These are phyloP conservation scores for Piscicola geometra DNA, from an alignment of 2,888 invertebrate genomes.

Conservation along the genomic window DNA sequence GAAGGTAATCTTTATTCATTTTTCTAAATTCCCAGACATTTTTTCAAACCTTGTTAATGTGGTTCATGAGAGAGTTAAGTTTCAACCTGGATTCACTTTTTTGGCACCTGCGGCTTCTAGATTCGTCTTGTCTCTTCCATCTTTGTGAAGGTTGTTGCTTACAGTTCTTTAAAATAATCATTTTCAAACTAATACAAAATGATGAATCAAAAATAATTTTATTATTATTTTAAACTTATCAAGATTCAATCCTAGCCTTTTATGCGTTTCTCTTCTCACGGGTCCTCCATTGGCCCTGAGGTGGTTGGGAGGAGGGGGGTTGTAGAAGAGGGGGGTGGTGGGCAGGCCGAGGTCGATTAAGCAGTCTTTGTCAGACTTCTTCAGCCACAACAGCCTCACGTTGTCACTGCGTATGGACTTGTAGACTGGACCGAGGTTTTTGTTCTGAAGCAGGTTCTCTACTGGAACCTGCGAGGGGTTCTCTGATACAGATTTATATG, in stretches of 20 bases:
- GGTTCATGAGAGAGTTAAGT: neutral
- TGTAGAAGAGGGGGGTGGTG: conserved; percentile 30
- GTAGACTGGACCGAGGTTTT: neutral
- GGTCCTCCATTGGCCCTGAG: conserved; percentile 33
- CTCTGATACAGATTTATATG: too few species aligned
- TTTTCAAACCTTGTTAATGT: neutral
- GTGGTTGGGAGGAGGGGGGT: conserved; percentile 24
- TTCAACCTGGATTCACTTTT: neutral
- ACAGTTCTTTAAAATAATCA: neutral
- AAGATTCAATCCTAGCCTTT: conserved; percentile 2
- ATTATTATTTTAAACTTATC: too few species aligned
- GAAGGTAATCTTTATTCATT: too few species aligned
- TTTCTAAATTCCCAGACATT: neutral
- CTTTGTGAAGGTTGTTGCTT: neutral
- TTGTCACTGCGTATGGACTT: conserved; percentile 32
- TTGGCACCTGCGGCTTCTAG: neutral
- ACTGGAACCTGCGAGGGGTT: conserved; percentile 19
- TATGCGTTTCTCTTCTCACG: conserved; percentile 15
- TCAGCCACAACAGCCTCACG: conserved; percentile 30
- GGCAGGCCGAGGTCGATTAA: neutral
- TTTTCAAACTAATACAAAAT: too few species aligned
- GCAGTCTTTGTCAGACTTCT: conserved; percentile 12
- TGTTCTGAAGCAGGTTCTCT: conserved; percentile 13
- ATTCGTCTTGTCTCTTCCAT: neutral
- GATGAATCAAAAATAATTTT: too few species aligned